Percentiles rank a stretch among this genome's conserved stretches.
phyloP scores from a whole-genome alignment of 2,113 vertebrate genomes.

The Piaya cayana region DNA sequence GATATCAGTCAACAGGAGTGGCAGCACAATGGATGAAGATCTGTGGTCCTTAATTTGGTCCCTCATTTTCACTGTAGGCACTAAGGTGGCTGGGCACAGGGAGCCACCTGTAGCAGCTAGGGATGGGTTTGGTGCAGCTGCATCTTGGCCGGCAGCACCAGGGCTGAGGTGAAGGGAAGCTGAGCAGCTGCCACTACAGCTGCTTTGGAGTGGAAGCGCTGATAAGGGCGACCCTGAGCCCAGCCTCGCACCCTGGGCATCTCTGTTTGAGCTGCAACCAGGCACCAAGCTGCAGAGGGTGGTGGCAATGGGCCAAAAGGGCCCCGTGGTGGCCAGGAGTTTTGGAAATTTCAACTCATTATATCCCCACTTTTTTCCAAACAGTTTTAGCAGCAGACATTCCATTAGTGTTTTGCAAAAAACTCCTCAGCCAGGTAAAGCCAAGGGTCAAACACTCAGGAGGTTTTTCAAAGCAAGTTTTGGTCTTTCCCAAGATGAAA shows the following conservation, averaged over 20 bases:
- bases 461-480: neutral
- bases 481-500: neutral
- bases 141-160: neutral
- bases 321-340: neutral
- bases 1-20: neutral
- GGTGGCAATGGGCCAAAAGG: rapidly evolving
- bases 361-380: rapidly evolving
- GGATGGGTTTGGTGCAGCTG: rapidly evolving
- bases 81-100: rapidly evolving
- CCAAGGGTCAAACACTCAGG: neutral
- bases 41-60: rapidly evolving
- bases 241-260: rapidly evolving
- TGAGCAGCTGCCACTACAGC: rapidly evolving
- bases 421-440: neutral
- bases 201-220: neutral
- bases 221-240: neutral
- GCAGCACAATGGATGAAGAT: neutral
- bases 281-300: rapidly evolving
- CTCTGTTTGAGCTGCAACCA: rapidly evolving
- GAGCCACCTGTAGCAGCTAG: rapidly evolving
- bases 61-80: no score
- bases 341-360: neutral
- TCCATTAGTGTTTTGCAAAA: neutral
- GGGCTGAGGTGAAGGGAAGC: neutral
- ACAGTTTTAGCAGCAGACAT: neutral